Conservation (phyloP, 2,113 vertebrate species). For the Thalassoma bifasciatum region DNA sequence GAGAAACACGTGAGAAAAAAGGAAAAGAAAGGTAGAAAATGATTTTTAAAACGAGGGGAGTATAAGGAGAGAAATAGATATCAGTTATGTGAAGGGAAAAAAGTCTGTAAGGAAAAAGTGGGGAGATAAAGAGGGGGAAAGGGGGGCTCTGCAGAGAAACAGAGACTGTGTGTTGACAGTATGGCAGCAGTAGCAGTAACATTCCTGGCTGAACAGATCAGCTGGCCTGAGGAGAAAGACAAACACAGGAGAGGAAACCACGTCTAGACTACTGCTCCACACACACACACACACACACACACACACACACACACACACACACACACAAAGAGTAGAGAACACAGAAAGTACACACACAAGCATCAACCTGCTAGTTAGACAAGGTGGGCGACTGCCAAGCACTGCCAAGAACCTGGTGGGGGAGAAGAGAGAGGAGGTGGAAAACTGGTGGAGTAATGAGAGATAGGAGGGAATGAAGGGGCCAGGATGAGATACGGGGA, state of each 20-base stretch:
- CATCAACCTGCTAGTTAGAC: conserved; percentile 78
- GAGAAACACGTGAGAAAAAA: conserved; percentile 5
- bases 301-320: conserved; percentile 36
- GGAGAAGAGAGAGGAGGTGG: conserved; percentile 24
- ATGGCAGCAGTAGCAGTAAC: conserved; percentile 77
- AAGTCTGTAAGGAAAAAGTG: conserved; percentile 12
- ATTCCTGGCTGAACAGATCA: conserved; percentile 83
- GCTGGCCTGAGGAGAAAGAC: conserved; percentile 82
- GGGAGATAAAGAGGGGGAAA: conserved; percentile 35
- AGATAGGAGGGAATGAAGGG: conserved; percentile 50
- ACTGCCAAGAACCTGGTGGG: conserved; percentile 72
- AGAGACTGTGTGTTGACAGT: conserved; percentile 67
- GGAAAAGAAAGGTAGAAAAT: background rate
- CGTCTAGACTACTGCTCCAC: conserved; percentile 77
- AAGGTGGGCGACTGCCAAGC: conserved; percentile 75
- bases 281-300: conserved; percentile 49
- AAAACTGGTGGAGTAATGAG: conserved; percentile 56
- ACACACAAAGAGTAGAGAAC: conserved; percentile 25
- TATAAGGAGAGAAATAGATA: conserved; percentile 8
- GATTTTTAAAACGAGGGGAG: background rate
- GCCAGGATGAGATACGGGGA: conserved; percentile 22
- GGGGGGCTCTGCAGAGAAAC: conserved; percentile 43
- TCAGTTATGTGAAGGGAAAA: conserved; percentile 33
- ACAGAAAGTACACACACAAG: conserved; percentile 37
- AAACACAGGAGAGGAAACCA: conserved; percentile 82